Evolutionary conservation across 2,113 vertebrate genomes (phyloP).

Genomic region (Lucifuga dentata): DNA sequence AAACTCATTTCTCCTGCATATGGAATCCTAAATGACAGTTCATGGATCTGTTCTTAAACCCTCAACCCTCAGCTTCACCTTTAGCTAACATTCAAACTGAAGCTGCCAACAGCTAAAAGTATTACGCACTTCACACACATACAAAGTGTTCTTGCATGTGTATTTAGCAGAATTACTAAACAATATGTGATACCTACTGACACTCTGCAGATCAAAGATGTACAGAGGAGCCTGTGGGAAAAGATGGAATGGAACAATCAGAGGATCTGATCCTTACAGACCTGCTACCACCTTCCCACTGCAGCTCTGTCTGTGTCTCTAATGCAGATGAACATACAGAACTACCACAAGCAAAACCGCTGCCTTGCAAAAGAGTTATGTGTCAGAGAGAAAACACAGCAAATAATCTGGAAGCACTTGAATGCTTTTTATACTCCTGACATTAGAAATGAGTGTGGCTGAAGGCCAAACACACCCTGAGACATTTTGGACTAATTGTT

Average conservation of each 20-base stretch:
- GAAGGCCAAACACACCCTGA: conserved; percentile 81
- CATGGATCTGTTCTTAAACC: conserved; percentile 17
- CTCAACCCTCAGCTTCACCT: conserved; percentile 25
- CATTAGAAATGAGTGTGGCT: conserved; percentile 73
- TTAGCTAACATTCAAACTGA: conserved; percentile 14
- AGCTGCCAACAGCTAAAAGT: conserved; percentile 24
- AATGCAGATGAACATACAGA: conserved; percentile 47
- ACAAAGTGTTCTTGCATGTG: conserved; percentile 6
- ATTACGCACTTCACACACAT: conserved; percentile 24
- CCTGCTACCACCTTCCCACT: conserved; percentile 19
- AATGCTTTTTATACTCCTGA: conserved; percentile 72
- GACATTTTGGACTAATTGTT: conserved; percentile 86
- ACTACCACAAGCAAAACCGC: conserved; percentile 35
- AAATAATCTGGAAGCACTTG: conserved; percentile 89
- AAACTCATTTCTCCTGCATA: conserved; percentile 15
- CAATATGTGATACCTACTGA: conserved; percentile 21
- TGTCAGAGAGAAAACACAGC: conserved; percentile 59
- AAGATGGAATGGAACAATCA: conserved; percentile 8
- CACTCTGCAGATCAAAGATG: conserved; percentile 37
- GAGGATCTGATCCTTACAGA: conserved; percentile 19
- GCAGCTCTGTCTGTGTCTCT: conserved; percentile 22
- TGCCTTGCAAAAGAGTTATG: conserved; percentile 52
- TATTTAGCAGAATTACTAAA: neutral
- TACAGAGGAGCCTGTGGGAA: conserved; percentile 12
- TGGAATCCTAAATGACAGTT: neutral